A percentile compares a stretch with the other conserved stretches of the same genome.
phyloP scores from a whole-genome alignment of 2,888 invertebrate species.

The Xanthia icteritia region DNA sequence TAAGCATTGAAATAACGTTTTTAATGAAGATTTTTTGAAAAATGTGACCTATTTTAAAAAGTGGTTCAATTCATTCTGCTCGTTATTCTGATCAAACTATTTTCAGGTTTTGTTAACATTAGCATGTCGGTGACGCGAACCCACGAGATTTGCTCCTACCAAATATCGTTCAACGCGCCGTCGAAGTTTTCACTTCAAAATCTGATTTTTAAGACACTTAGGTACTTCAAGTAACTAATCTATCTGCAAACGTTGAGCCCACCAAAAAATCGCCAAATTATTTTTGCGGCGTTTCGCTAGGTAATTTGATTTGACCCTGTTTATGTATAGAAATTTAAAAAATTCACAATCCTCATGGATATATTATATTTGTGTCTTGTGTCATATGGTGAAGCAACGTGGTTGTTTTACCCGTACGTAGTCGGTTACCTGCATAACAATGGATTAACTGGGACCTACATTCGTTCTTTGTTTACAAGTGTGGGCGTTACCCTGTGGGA shows the following conservation, averaged over 20 bases:
- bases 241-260: neutral
- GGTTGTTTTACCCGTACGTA: neutral
- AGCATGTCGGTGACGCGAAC: too few species aligned
- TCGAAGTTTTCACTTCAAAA: neutral
- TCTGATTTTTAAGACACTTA: neutral
- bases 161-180: too few species aligned
- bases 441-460: neutral
- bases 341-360: neutral
- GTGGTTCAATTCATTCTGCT: too few species aligned
- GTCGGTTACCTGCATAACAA: neutral
- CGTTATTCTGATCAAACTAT: too few species aligned
- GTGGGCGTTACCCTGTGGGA: conserved; percentile 49
- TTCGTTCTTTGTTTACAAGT: conserved; percentile 25
- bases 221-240: neutral
- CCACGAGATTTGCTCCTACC: too few species aligned
- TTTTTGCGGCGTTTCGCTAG: neutral
- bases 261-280: neutral
- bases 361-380: neutral
- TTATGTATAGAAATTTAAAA: neutral
- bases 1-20: too few species aligned
- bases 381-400: neutral
- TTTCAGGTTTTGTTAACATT: too few species aligned
- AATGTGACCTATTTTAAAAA: too few species aligned
- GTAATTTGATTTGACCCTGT: neutral
- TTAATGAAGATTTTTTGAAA: too few species aligned